Percentiles rank a stretch among this genome's conserved stretches.
Conservation (phyloP, 2,888 invertebrate species). For the Rhynchonema sp. region DNA sequence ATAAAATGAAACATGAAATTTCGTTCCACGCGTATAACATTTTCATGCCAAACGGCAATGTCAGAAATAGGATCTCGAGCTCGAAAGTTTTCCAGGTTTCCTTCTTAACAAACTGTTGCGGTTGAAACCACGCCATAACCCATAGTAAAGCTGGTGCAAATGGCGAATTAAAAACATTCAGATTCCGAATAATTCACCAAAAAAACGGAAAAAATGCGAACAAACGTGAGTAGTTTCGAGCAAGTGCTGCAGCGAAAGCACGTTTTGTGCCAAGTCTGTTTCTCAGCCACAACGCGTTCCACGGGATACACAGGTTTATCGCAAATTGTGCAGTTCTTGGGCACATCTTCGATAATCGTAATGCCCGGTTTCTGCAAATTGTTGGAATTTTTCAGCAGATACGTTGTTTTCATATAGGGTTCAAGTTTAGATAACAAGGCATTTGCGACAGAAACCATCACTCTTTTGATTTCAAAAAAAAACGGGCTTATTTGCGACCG, state of each 20-base stretch:
- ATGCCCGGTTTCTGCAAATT: background rate
- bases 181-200: background rate
- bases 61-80: too few species aligned
- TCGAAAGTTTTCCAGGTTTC: too few species aligned
- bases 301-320: slow-evolving; percentile 32
- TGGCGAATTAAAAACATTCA: background rate
- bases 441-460: too few species aligned
- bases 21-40: too few species aligned
- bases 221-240: slow-evolving; percentile 66
- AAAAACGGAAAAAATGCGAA: slow-evolving; percentile 11
- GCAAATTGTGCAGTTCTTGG: slow-evolving; percentile 36
- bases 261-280: slow-evolving; percentile 30
- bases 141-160: background rate
- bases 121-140: background rate
- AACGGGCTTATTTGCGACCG: too few species aligned
- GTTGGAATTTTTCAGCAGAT: too few species aligned
- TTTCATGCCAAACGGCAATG: too few species aligned
- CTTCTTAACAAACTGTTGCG: too few species aligned
- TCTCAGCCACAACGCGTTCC: slow-evolving; percentile 31
- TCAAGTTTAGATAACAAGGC: too few species aligned
- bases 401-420: too few species aligned
- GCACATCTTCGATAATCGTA: slow-evolving; percentile 9
- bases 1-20: too few species aligned
- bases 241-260: slow-evolving; percentile 48
- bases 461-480: too few species aligned